These are phyloP conservation scores for Galaxea fascicularis DNA, from an alignment of 92 coral and sea anemone species.

Conservation along the genomic window DNA sequence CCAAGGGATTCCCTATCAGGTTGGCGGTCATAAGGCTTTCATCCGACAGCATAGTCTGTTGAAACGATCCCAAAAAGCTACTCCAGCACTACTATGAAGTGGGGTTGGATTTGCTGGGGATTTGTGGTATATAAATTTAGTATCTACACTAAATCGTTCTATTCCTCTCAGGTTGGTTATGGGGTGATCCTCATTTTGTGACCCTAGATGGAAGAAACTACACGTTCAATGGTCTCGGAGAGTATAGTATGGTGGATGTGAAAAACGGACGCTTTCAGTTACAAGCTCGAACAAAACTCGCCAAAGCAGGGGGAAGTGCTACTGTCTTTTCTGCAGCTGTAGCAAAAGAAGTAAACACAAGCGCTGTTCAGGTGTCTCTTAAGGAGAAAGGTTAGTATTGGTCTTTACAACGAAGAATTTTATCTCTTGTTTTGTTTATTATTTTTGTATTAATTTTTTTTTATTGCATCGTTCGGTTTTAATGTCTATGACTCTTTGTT, in stretches of 20 bases:
- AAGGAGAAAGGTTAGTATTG: constrained; percentile 20
- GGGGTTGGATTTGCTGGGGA: not conserved
- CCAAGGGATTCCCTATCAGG: no score
- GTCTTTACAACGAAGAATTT: not conserved
- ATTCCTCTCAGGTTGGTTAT: constrained; percentile 56
- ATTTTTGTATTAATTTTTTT: no score
- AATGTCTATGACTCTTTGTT: not conserved
- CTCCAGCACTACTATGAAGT: not conserved
- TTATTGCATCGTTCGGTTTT: not conserved
- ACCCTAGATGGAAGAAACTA: constrained; percentile 53
- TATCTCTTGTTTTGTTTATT: not conserved
- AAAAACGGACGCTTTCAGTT: constrained; percentile 64
- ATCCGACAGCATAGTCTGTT: no score
- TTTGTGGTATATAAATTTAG: no score
- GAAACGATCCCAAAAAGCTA: not conserved
- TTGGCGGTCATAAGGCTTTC: no score
- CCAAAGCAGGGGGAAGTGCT: constrained; percentile 62
- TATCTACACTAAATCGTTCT: no score
- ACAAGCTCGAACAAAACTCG: constrained; percentile 74
- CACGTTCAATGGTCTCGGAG: constrained; percentile 88
- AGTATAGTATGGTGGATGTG: constrained; percentile 65
- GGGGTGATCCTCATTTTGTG: constrained; percentile 85
- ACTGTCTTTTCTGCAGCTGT: constrained; percentile 60
- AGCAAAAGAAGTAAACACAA: not conserved
- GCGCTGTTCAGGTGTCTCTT: constrained; percentile 6